These are phyloP conservation scores for Meles meles DNA, from an alignment of 2,113 vertebrate species.

Conservation along the genomic window DNA sequence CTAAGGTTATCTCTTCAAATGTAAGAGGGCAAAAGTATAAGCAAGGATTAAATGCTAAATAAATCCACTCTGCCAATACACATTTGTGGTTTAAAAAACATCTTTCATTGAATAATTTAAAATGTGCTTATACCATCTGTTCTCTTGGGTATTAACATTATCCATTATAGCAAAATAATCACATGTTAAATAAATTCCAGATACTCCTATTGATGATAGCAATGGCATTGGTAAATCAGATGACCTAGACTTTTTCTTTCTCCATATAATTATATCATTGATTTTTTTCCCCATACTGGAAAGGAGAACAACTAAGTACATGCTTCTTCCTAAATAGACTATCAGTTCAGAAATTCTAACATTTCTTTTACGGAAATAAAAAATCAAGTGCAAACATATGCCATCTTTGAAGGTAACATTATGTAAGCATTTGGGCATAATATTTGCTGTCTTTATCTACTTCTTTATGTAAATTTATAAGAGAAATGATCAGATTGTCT, in stretches of 20 bases:
- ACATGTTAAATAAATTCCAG: constrained; percentile 42
- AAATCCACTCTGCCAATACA: neutral
- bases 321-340: constrained; percentile 36
- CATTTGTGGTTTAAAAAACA: constrained; percentile 42
- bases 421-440: neutral
- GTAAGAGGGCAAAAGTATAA: neutral
- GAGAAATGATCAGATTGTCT: neutral
- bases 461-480: neutral
- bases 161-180: constrained; percentile 47
- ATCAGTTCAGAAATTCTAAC: constrained; percentile 41
- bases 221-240: constrained; percentile 16
- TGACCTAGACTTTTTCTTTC: neutral
- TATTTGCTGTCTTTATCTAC: neutral
- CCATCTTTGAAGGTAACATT: neutral
- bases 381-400: neutral
- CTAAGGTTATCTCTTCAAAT: neutral
- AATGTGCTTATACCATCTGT: constrained; percentile 55
- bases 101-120: constrained; percentile 60
- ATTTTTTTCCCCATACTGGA: constrained; percentile 47
- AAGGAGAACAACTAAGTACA: neutral
- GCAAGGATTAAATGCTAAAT: constrained; percentile 10
- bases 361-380: constrained; percentile 38
- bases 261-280: neutral
- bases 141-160: constrained; percentile 31
- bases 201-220: neutral